phyloP scores from a whole-genome alignment of 2,113 vertebrate species.

The Ahaetulla prasina region DNA sequence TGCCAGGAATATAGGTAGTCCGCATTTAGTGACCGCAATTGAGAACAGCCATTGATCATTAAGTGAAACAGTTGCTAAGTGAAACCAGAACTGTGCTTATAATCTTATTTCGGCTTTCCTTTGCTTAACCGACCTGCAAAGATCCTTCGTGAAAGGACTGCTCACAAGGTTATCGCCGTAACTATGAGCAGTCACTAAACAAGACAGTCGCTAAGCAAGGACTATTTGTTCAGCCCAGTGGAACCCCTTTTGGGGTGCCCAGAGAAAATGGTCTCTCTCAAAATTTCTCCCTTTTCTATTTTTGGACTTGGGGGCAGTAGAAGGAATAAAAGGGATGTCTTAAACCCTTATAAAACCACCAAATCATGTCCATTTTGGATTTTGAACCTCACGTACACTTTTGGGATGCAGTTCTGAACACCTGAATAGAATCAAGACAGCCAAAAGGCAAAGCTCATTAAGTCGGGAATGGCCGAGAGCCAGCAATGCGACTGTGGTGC shows the following conservation, averaged over 20 bases:
- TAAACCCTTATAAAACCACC: no score
- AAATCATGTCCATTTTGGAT: neutral
- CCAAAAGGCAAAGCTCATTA: neutral
- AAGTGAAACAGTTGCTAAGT: neutral
- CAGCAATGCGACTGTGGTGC: neutral
- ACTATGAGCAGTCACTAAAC: neutral
- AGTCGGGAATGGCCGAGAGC: neutral
- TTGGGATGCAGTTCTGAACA: neutral
- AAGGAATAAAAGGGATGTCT: no score
- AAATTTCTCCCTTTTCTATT: neutral
- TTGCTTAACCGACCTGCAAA: neutral
- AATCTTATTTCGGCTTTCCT: neutral
- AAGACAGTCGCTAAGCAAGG: neutral
- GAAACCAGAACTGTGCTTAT: neutral
- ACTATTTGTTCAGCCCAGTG: neutral
- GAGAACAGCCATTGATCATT: neutral
- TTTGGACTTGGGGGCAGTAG: neutral
- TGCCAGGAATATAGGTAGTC: neutral
- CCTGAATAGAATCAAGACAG: neutral
- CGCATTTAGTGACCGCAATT: neutral
- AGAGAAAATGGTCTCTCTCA: neutral
- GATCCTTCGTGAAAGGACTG: neutral
- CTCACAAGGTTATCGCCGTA: neutral
- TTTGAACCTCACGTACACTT: neutral
- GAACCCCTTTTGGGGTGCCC: no score